Evolutionary conservation across 1,140 invertebrate species (phyloP), one percentile per base, ranked within the genome.

Genomic region (Ectropis grisescens): DNA sequence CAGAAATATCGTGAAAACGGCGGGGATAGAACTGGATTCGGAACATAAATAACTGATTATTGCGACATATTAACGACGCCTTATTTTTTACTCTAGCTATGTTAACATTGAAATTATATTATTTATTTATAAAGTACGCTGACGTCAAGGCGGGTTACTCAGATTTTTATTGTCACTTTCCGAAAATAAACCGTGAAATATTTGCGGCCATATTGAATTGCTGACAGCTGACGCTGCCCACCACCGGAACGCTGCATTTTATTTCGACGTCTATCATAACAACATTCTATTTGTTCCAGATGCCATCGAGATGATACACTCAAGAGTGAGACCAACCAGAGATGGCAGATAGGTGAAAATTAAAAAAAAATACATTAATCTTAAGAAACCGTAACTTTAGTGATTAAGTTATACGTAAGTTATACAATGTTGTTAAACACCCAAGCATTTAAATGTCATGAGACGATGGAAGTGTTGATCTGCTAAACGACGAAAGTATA

Each of bases 331-430:
- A 69, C 58, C 56, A 66, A 65, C 54, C 44, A 38, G 57, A 40
- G 48, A 52, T 46, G 56, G 48, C 40, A 59, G 47, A 47, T 38
- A 51, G 48, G 33, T 33, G 41, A 55, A 53, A 49, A 15, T 10
- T 50, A 45, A 50, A 58, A 58, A 47, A 41, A 19, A 19, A 19
- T 19, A 62, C 45, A 41, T 58, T 55, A 58, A 58, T 41, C 54
- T 61, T 75, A 75, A 66, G 67, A 61, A 79, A 67, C 68, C 69
- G 74, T 75, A 74, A 75, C 66, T 48, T 58, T 79, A 75, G 56
- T 67, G 45, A 32, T 16, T 75, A 68, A 78, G 58, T 56, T 70
- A 67, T 40, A 41, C 25, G 33, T 66, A 66, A 49, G 58, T 51
- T 56, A 61, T 58, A 39, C 47, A 46, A 52, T 55, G 39, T 51